Evolutionary conservation across 2,888 invertebrate genomes (phyloP), one percentile per base, ranked within the genome.

Genomic region (Rhorus exstirpatorius): DNA sequence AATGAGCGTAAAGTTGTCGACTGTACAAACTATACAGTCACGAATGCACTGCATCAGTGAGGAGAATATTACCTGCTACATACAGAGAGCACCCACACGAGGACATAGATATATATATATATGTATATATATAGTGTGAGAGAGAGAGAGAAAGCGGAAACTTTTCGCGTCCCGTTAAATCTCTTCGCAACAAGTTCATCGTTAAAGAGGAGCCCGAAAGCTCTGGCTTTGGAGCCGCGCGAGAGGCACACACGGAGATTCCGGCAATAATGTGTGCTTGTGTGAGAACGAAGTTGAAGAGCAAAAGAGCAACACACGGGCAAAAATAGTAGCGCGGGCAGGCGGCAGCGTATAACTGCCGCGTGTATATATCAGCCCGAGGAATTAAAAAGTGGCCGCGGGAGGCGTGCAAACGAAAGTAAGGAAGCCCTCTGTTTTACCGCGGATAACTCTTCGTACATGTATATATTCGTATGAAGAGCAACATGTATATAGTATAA

Each of bases 151-250:
- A n/a, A n/a, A n/a, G n/a, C n/a, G 60, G 70, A 72, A 82, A 80
- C 79, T 81, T 84, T 84, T 84, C 83, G 67, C 79, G 61, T 71
- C 75, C 77, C 72, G 76, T 60, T 76, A 78, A 81, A 83, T 83
- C 68, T 81, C 81, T 72, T 83, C 78, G 83, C 83, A 81, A 83
- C 70, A 76, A 70, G 74, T 77, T 81, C 77, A 77, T 77, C 77
- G 81, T 77, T 81, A 65, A 77, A 77, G 70, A 75, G 81, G 31
- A 51, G 58, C 38, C 10, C 38, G 38, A 38, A 51, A 35, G 53
- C 53, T 46, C 35, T 31, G 8, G 49, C 26, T 12, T 6, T 38
- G 38, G 60, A 49, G 65, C n/a, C n/a, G n/a, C n/a, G 17, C 1
- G 51, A 53, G 17, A 3, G 24, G 4, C 1, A 8, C 1, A 10